Evolutionary conservation across 2,797 vertebrate species (phyloP).

Genomic region (Hephaestus fuliginosus): DNA sequence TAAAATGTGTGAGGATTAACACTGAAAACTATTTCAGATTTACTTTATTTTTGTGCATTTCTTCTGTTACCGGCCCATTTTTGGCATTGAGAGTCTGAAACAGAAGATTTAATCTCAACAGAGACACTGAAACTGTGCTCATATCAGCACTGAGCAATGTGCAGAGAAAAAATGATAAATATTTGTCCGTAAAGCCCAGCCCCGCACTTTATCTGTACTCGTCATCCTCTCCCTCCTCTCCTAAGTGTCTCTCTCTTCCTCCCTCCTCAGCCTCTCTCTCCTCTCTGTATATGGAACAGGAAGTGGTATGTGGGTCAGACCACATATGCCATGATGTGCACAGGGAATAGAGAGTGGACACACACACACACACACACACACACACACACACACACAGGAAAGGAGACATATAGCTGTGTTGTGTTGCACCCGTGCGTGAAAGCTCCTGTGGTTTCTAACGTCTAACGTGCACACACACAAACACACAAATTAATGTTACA

Average conservation of each 20-base stretch:
- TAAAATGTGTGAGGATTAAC: neutral
- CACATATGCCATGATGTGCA: slow-evolving; percentile 51
- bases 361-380: neutral
- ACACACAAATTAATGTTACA: neutral
- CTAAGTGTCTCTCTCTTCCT: slow-evolving; percentile 4
- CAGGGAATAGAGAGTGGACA: slow-evolving; percentile 23
- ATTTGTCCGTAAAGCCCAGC: too few relatives aligned
- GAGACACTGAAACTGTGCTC: too few relatives aligned
- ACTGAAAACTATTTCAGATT: neutral
- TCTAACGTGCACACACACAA: neutral
- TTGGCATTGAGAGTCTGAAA: neutral
- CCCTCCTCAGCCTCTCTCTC: slow-evolving; percentile 9
- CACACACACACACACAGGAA: slow-evolving; percentile 1
- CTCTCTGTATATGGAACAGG: slow-evolving; percentile 63
- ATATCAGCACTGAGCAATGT: neutral
- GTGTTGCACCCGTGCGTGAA: slow-evolving; percentile 12
- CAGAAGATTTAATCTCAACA: neutral
- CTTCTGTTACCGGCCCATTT: neutral
- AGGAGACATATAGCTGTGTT: slow-evolving; percentile 17
- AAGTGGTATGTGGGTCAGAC: slow-evolving; percentile 79
- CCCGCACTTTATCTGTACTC: neutral
- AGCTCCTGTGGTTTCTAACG: slow-evolving; percentile 8
- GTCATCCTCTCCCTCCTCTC: neutral
- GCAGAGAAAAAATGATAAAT: neutral
- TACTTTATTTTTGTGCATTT: neutral